phyloP scores from a whole-genome alignment of 2,113 vertebrate genomes.

The Lepus americanus region DNA sequence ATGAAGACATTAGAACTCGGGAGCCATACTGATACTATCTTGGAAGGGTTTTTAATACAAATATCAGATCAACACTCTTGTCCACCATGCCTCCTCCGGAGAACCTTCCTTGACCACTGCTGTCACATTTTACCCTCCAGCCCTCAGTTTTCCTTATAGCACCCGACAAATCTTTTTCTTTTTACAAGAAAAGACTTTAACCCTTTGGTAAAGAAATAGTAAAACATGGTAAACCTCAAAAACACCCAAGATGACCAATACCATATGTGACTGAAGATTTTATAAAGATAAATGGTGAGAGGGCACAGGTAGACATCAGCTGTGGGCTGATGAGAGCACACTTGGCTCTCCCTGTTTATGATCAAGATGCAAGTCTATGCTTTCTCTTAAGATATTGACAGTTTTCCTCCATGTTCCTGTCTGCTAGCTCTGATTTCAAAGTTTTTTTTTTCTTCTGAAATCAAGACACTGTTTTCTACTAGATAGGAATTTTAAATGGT shows the following conservation, averaged over 20 bases:
- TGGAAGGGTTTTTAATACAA: neutral
- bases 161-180: no score
- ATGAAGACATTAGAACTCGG: neutral
- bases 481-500: neutral
- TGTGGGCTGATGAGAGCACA: neutral
- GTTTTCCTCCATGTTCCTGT: neutral
- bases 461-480: neutral
- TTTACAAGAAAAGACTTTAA: neutral
- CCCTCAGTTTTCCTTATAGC: no score
- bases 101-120: no score
- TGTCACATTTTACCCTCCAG: no score
- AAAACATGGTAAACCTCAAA: neutral
- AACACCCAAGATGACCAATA: neutral
- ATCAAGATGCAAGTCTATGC: fast-evolving
- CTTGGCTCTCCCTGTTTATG: neutral
- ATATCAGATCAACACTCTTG: neutral
- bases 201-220: neutral
- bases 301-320: neutral
- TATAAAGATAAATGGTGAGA: slow-evolving; percentile 31
- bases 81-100: neutral
- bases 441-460: neutral
- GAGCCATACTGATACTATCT: neutral
- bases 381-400: neutral
- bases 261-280: neutral
- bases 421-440: neutral